Conservation (phyloP, 2,888 invertebrate species). For the Carabus problematicus region DNA sequence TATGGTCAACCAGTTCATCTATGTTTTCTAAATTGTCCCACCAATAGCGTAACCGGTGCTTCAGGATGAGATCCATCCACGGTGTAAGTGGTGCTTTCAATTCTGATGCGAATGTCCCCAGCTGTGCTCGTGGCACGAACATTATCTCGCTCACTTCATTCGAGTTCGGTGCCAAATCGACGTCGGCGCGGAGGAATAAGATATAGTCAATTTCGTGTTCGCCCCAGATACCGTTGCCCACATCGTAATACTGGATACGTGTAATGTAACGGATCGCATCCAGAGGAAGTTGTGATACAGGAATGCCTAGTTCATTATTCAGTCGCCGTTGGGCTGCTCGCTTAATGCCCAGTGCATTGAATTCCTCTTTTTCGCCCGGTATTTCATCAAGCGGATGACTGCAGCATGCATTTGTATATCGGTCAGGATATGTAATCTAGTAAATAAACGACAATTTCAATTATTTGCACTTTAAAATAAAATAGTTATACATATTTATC, state of each 20-base stretch:
- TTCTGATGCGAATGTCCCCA: constrained; percentile 69
- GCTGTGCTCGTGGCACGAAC: constrained; percentile 73
- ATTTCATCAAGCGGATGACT: constrained; percentile 91
- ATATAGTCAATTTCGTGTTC: constrained; percentile 99
- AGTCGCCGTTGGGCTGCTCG: constrained; percentile 88
- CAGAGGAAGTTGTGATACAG: constrained; percentile 67
- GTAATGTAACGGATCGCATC: constrained; percentile 84
- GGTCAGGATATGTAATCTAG: constrained; percentile 83
- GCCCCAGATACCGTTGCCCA: constrained; percentile 84
- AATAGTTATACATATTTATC: no score
- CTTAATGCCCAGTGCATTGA: constrained; percentile 75
- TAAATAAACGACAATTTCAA: constrained; percentile 44
- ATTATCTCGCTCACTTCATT: constrained; percentile 89
- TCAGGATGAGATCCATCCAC: constrained; percentile 90
- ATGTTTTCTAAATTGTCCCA: constrained; percentile 89
- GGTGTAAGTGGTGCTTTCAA: constrained; percentile 83
- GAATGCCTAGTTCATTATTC: constrained; percentile 90
- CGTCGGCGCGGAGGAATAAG: constrained; percentile 82
- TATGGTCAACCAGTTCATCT: constrained; percentile 74
- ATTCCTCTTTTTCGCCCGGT: constrained; percentile 73
- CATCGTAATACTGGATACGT: constrained; percentile 86
- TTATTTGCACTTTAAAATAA: no score
- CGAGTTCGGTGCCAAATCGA: constrained; percentile 80
- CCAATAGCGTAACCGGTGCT: constrained; percentile 83
- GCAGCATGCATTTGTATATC: constrained; percentile 96